These are phyloP conservation scores for Hiodon alosoides DNA, from an alignment of 2,113 vertebrate species.

Conservation along the genomic window DNA sequence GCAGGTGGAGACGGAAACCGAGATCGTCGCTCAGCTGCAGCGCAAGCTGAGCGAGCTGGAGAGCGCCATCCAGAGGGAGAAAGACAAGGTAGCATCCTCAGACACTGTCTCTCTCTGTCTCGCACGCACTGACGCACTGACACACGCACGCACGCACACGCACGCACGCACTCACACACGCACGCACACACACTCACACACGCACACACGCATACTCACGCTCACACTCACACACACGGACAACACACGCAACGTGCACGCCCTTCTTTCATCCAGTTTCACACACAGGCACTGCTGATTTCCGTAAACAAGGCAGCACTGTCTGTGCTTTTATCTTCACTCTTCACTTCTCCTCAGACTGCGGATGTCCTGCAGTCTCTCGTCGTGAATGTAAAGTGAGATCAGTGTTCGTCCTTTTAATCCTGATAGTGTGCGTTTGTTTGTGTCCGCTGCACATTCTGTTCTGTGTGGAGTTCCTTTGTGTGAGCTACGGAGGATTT, in stretches of 20 bases:
- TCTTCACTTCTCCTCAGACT: no score
- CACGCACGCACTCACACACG: not conserved
- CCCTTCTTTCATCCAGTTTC: no score
- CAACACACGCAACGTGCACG: not conserved
- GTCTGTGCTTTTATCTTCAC: no score
- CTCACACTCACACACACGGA: no score
- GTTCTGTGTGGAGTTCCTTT: no score
- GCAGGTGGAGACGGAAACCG: constrained; percentile 78
- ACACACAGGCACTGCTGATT: not conserved
- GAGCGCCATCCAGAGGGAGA: constrained; percentile 73
- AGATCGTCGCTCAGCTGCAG: constrained; percentile 76
- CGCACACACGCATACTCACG: not conserved
- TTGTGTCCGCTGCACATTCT: no score
- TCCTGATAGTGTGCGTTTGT: no score
- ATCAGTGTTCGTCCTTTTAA: no score
- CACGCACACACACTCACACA: not conserved
- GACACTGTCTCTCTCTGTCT: not conserved
- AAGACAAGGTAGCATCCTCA: constrained; percentile 75
- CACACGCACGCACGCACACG: constrained; percentile 16
- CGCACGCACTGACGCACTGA: not conserved
- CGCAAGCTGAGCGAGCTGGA: constrained; percentile 80
- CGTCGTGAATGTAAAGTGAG: no score
- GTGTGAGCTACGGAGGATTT: no score
- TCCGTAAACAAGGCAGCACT: no score
- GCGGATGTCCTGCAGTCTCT: no score